Evolutionary conservation across 2,888 invertebrate species (phyloP).

Genomic region (Tetanocera ferruginea): DNA sequence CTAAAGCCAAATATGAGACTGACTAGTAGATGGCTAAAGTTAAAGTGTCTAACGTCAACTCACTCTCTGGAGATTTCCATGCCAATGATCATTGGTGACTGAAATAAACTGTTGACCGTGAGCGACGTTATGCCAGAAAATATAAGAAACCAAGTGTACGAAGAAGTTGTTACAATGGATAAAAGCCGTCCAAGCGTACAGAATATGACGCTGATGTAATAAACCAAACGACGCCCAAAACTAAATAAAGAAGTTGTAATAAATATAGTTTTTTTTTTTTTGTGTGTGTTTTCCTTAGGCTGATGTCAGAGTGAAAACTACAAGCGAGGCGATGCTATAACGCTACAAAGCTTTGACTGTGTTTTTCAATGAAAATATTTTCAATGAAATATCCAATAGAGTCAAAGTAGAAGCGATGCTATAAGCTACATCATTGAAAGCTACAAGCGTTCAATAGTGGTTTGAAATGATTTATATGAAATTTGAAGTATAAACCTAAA

Average conservation of each 20-base stretch:
- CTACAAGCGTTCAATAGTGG: too few species aligned
- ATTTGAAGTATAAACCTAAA: too few species aligned
- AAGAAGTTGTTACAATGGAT: slow-evolving; percentile 67
- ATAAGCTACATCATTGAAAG: too few species aligned
- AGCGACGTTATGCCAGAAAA: slow-evolving; percentile 70
- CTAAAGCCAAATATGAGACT: slow-evolving; percentile 2
- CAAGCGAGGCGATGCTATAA: too few species aligned
- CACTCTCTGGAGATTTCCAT: slow-evolving; percentile 73
- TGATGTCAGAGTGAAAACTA: too few species aligned
- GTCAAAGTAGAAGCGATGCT: too few species aligned
- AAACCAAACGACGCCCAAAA: slow-evolving; percentile 71
- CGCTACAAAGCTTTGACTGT: too few species aligned
- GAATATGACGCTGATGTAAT: slow-evolving; percentile 70
- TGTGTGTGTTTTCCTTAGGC: background rate
- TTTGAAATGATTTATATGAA: too few species aligned
- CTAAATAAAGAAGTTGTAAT: slow-evolving; percentile 59
- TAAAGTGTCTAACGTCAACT: slow-evolving; percentile 50
- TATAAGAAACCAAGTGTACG: slow-evolving; percentile 69
- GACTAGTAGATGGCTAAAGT: slow-evolving; percentile 13
- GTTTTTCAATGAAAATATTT: too few species aligned
- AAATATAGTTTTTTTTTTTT: slow-evolving; percentile 20
- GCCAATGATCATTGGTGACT: slow-evolving; percentile 71
- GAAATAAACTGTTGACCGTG: slow-evolving; percentile 70
- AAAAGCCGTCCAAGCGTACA: slow-evolving; percentile 69
- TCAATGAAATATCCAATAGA: background rate